Evolutionary conservation across 2,888 invertebrate species (phyloP).

Genomic region (Napeogenes inachia): DNA sequence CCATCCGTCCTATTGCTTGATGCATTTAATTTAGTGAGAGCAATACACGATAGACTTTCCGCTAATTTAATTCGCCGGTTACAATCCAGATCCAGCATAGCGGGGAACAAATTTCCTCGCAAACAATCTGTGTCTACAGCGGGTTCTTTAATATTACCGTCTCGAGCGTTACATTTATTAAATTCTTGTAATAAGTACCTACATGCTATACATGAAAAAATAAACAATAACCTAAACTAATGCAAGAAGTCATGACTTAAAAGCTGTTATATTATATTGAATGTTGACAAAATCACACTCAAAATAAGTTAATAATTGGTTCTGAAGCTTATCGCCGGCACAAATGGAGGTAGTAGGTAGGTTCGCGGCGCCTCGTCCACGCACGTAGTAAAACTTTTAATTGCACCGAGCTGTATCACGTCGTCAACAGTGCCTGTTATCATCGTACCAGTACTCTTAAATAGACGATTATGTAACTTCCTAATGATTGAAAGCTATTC

Average conservation of each 20-base stretch:
- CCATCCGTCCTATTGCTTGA: slow-evolving; percentile 57
- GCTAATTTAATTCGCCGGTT: slow-evolving; percentile 28
- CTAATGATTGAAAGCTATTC: too few relatives aligned
- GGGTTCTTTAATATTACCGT: slow-evolving; percentile 1
- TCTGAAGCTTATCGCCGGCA: slow-evolving; percentile 67
- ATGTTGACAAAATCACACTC: slow-evolving; percentile 55
- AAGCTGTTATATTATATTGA: slow-evolving; percentile 15
- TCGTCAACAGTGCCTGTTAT: slow-evolving; percentile 42
- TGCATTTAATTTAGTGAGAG: slow-evolving; percentile 62
- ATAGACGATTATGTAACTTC: too few relatives aligned
- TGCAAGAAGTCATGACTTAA: neutral
- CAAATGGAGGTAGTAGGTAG: slow-evolving; percentile 70
- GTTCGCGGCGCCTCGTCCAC: slow-evolving; percentile 54
- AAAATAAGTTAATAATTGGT: slow-evolving; percentile 74
- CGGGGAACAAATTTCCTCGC: slow-evolving; percentile 16
- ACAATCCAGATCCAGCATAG: slow-evolving; percentile 19
- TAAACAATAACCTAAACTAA: neutral
- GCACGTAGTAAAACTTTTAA: slow-evolving; percentile 77
- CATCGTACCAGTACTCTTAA: slow-evolving; percentile 22
- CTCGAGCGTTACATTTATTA: neutral
- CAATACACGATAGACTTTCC: slow-evolving; percentile 52
- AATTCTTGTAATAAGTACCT: neutral
- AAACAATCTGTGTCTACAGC: slow-evolving; percentile 22
- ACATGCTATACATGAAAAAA: neutral
- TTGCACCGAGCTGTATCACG: slow-evolving; percentile 74